Conservation (phyloP, 2,888 invertebrate species). For the Serripes groenlandicus region DNA sequence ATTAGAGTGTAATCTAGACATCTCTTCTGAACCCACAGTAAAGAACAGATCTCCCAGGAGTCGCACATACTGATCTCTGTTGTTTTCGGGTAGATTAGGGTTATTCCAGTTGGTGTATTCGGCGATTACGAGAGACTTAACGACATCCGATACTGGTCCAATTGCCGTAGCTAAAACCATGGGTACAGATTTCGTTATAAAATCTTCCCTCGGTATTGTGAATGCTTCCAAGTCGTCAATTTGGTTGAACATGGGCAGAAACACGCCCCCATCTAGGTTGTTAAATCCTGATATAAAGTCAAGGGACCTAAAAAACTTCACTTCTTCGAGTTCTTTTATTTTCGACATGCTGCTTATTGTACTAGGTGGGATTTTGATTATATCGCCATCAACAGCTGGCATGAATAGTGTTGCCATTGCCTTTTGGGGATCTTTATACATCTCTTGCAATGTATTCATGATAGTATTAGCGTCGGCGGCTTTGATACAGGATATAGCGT, state of each 20-base stretch:
- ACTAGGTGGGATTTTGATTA: neutral
- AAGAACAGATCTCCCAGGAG: conserved; percentile 66
- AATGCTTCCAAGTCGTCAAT: neutral
- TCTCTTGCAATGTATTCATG: neutral
- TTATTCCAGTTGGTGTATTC: conserved; percentile 65
- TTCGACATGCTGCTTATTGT: neutral
- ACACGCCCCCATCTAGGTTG: conserved; percentile 64
- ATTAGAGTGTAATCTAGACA: conserved; percentile 43
- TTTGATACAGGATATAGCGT: neutral
- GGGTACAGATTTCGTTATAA: neutral
- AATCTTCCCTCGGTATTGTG: neutral
- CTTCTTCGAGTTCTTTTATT: neutral
- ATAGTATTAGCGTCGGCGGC: neutral
- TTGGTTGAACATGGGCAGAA: neutral
- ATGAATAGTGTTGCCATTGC: neutral
- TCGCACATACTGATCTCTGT: conserved; percentile 43
- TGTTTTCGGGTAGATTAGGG: conserved; percentile 28
- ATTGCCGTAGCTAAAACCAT: neutral
- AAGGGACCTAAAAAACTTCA: conserved; percentile 44
- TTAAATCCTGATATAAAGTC: conserved; percentile 67
- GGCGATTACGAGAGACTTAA: conserved; percentile 39
- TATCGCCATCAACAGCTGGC: neutral
- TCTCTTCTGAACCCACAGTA: conserved; percentile 42
- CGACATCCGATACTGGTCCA: conserved; percentile 10
- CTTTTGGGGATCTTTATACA: neutral